A percentile compares a stretch with the other conserved stretches of the same genome.
These are phyloP conservation scores for Simalia tracyae DNA, from an alignment of 2,797 vertebrate genomes.

Conservation along the genomic window DNA sequence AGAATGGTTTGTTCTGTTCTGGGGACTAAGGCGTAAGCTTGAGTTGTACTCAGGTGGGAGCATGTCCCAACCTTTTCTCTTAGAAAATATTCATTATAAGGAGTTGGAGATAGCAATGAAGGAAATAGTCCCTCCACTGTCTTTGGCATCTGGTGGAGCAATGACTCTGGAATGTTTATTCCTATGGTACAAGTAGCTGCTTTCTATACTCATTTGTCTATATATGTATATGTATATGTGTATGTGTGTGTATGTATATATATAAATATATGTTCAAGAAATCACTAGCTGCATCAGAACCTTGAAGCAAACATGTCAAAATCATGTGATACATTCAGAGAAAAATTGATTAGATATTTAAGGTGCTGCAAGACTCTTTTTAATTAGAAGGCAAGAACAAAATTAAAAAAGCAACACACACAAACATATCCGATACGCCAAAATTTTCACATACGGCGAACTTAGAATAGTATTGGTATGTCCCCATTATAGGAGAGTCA, in stretches of 20 bases:
- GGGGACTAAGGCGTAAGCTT: constrained; percentile 69
- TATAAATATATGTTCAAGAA: not conserved
- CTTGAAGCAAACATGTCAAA: not conserved
- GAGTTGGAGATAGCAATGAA: not conserved
- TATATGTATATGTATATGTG: too few species aligned
- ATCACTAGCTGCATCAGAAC: not conserved
- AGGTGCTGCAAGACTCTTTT: not conserved
- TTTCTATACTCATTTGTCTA: not conserved
- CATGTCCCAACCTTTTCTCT: constrained; percentile 38
- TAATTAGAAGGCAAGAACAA: not conserved
- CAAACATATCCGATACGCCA: not conserved
- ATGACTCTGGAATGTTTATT: constrained; percentile 25
- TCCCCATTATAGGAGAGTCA: not conserved
- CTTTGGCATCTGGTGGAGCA: not conserved
- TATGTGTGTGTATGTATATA: too few species aligned
- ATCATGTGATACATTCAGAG: not conserved
- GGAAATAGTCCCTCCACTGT: not conserved
- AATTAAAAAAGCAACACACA: not conserved
- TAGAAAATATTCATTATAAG: constrained; percentile 21
- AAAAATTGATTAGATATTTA: not conserved
- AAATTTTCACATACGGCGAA: not conserved
- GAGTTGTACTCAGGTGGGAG: constrained; percentile 77
- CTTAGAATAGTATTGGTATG: not conserved
- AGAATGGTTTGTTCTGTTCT: constrained; percentile 61
- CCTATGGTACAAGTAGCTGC: not conserved